These are phyloP conservation scores for Ceyx cyanopectus DNA, from an alignment of 2,113 vertebrate genomes.

Conservation along the genomic window DNA sequence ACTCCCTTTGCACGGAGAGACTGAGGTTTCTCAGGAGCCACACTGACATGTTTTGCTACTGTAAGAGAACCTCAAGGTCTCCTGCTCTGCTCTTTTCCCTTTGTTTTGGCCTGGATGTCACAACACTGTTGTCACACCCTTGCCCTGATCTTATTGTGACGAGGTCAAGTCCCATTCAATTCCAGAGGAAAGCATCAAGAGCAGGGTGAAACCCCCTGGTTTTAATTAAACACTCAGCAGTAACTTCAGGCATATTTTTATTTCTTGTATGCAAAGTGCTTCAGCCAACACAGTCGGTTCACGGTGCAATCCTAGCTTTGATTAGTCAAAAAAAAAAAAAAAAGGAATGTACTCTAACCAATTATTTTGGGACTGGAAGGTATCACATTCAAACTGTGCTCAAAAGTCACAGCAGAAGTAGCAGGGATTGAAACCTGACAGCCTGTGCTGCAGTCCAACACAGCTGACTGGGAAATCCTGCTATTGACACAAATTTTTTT, in stretches of 20 bases:
- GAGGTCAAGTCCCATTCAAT: slow-evolving; percentile 24
- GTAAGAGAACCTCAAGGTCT: not conserved
- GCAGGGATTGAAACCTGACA: not conserved
- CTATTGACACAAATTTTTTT: not conserved
- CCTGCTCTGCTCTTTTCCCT: not conserved
- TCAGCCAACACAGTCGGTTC: not conserved
- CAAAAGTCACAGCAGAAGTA: not conserved
- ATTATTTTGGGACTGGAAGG: not conserved
- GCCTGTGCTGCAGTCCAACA: not conserved
- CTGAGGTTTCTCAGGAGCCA: not conserved
- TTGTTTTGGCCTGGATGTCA: slow-evolving; percentile 58
- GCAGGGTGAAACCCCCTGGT: not conserved
- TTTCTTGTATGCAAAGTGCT: not conserved
- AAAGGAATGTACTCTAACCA: not conserved
- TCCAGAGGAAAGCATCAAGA: slow-evolving; percentile 26
- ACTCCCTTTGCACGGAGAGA: not conserved
- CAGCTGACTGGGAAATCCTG: not conserved
- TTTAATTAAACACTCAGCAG: slow-evolving; percentile 21
- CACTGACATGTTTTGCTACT: not conserved
- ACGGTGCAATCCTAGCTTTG: not conserved
- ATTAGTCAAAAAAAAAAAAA: not conserved
- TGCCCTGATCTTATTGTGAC: slow-evolving; percentile 16
- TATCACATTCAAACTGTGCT: not conserved
- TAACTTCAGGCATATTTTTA: not conserved
- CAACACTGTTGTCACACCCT: slow-evolving; percentile 5